Evolutionary conservation across 1,140 invertebrate genomes (phyloP).

Genomic region (Camponotus floridanus): DNA sequence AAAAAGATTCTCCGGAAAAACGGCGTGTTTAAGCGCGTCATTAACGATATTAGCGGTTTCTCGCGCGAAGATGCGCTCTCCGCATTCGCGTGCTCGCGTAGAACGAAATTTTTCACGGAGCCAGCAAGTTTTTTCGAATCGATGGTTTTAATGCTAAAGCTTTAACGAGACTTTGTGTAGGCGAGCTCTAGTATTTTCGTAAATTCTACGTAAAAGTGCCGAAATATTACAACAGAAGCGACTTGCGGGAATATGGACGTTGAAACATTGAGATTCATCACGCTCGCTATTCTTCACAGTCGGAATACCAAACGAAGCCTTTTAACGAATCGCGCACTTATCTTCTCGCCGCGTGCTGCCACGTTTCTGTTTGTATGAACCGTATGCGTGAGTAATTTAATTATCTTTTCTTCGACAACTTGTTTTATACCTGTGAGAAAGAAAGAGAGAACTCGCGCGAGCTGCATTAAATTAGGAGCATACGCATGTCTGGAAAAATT

Average conservation of each 20-base stretch:
- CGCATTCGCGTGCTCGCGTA: background rate
- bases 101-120: slow-evolving; percentile 27
- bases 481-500: background rate
- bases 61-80: slow-evolving; percentile 33
- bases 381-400: background rate
- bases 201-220: slow-evolving; percentile 33
- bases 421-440: background rate
- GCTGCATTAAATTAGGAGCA: slow-evolving; percentile 12
- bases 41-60: slow-evolving; percentile 65
- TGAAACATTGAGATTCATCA: slow-evolving; percentile 60
- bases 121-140: slow-evolving; percentile 35
- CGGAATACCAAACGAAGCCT: slow-evolving; percentile 41
- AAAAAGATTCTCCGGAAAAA: slow-evolving; percentile 57
- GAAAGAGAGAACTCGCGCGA: background rate
- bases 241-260: slow-evolving; percentile 13
- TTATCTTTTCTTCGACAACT: slow-evolving; percentile 18
- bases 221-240: slow-evolving; percentile 13
- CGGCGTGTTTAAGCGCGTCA: slow-evolving; percentile 54
- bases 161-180: slow-evolving; percentile 26
- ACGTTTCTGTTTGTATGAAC: background rate
- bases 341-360: background rate
- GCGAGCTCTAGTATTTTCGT: slow-evolving; percentile 29
- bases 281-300: slow-evolving; percentile 35
- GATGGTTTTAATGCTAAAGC: slow-evolving; percentile 33
- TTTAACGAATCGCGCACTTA: slow-evolving; percentile 34